A percentile compares a stretch with the other conserved stretches of the same genome.
phyloP scores from a whole-genome alignment of 2,888 invertebrate species.

The Chrysotoxum bicinctum region DNA sequence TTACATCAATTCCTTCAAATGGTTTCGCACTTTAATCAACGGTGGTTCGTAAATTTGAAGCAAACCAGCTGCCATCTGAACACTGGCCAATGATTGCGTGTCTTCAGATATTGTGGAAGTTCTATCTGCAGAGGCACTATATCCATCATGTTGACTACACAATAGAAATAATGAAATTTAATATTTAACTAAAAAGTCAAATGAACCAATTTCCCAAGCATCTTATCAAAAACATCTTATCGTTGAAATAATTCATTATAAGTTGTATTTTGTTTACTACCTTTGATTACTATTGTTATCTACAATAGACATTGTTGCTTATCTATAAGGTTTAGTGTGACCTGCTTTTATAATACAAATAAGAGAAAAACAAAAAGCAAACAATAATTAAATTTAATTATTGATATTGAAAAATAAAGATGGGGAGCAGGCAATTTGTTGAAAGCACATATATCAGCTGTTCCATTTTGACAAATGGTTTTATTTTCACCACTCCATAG shows the following conservation, averaged over 20 bases:
- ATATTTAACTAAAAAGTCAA: slow-evolving; percentile 22
- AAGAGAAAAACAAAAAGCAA: slow-evolving; percentile 1
- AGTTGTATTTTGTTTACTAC: slow-evolving; percentile 31
- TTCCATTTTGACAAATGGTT: slow-evolving; percentile 21
- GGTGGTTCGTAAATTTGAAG: slow-evolving; percentile 78
- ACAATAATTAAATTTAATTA: not conserved
- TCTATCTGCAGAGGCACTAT: not conserved
- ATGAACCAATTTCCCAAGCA: not conserved
- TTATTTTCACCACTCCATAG: slow-evolving; percentile 31
- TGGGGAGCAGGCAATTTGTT: slow-evolving; percentile 13
- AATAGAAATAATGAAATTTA: slow-evolving; percentile 1
- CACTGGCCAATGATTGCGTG: slow-evolving; percentile 74
- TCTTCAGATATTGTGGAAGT: slow-evolving; percentile 5
- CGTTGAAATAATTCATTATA: not conserved
- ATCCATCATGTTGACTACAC: slow-evolving; percentile 39
- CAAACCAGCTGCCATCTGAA: slow-evolving; percentile 77
- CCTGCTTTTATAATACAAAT: slow-evolving; percentile 13
- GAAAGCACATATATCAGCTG: slow-evolving; percentile 48
- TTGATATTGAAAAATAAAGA: not conserved
- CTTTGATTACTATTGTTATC: slow-evolving; percentile 61
- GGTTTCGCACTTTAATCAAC: slow-evolving; percentile 76
- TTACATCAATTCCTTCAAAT: slow-evolving; percentile 80
- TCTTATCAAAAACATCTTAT: slow-evolving; percentile 14
- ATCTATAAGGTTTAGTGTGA: slow-evolving; percentile 12
- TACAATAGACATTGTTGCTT: slow-evolving; percentile 45